Evolutionary conservation across 2,888 invertebrate genomes (phyloP), one percentile per base, ranked within the genome.

Genomic region (Ephialtes manifestator): DNA sequence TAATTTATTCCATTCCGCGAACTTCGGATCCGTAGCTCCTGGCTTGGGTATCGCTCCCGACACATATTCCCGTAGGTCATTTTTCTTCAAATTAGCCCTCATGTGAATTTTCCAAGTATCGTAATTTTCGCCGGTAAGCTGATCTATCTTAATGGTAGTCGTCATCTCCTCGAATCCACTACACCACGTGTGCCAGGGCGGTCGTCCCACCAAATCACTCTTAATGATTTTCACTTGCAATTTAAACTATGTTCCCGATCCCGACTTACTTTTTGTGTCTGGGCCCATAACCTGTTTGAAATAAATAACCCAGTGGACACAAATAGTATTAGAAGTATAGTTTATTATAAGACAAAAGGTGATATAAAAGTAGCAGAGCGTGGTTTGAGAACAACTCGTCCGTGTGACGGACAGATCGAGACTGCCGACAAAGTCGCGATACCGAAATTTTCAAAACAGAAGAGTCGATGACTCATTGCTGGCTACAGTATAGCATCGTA

Each of bases 1-100:
- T n/a, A 20, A 70, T 43, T 75, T 80, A 11, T 18, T 58, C 85
- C 87, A 86, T 24, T 78, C 39, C 46, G 70, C 55, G 55, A 24
- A 55, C 13, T 18, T 20, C 24, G 55, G 3, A n/a, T 20, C 76
- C 13, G 70, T 11, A 10, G 24, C 46, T 20, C 15, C 13, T 63
- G 84, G 80, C 63, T 76, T 74, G 7, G 68, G 48, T 13, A 67
- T 86, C 4, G 55, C 78, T 13, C 86, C 86, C 4, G 80, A 67
- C 24, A 86, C 87, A 60, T 86, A 87, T 55, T 75, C 81, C 87
- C 86, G 87, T 55, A 81, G 63, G 63, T 87, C 83, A 77, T 87
- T 88, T 68, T 86, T 86, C 24, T 80, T 87, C 11, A 87, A 72
- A n/a, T 85, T 68, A 15, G 84, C 84, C 20, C 75, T 18, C 35